Percentiles rank a stretch among this genome's conserved stretches.
Evolutionary conservation across 2,797 vertebrate genomes (phyloP).

Genomic region (Astyanax mexicanus): DNA sequence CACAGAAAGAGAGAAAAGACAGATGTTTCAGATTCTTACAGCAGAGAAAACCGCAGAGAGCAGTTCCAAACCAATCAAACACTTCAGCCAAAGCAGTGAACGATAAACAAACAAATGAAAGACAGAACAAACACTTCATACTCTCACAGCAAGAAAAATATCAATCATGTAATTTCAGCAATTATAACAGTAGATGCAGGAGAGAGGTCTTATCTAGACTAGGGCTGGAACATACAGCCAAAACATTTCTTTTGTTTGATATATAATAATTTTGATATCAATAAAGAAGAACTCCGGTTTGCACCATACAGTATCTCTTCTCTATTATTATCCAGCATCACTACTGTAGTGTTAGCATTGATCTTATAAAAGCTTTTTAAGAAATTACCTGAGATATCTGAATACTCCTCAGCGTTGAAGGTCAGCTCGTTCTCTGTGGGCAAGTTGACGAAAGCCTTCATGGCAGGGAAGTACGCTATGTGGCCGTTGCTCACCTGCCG

Average conservation of each 20-base stretch:
- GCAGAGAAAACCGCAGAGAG: not conserved
- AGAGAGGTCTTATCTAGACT: no score
- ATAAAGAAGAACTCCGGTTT: no score
- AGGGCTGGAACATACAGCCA: no score
- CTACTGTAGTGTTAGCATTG: no score
- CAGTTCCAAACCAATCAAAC: slow-evolving; percentile 6
- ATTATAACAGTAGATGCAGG: no score
- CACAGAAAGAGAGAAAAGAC: not conserved
- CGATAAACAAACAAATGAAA: not conserved
- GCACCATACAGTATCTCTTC: no score
- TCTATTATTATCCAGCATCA: no score
- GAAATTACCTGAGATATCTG: slow-evolving; percentile 94
- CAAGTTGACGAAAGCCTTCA: slow-evolving; percentile 99
- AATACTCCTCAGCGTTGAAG: slow-evolving; percentile 98
- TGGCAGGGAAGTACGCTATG: slow-evolving; percentile 98
- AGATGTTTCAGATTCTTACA: not conserved
- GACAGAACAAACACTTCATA: not conserved
- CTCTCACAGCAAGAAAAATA: not conserved
- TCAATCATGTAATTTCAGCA: not conserved
- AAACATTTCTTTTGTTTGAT: no score
- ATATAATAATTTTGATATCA: no score
- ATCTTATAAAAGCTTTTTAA: no score
- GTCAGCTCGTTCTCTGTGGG: slow-evolving; percentile 98
- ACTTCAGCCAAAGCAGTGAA: not conserved
- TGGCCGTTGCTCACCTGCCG: slow-evolving; percentile 98